Percentiles rank a stretch among this genome's conserved stretches.
Evolutionary conservation across 2,888 invertebrate genomes (phyloP).

Genomic region (Bombylius discolor): DNA sequence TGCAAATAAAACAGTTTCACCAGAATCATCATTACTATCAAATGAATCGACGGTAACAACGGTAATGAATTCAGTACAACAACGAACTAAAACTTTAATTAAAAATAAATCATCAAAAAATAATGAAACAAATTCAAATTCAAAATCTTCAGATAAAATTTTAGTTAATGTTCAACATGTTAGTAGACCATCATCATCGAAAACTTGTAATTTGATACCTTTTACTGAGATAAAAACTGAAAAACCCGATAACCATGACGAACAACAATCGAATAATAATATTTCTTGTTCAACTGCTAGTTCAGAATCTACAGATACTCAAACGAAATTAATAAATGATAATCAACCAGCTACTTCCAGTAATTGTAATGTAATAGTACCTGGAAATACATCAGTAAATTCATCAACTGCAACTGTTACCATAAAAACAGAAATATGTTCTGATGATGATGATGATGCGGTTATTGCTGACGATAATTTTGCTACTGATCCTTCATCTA

Average conservation of each 20-base stretch:
- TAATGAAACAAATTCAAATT: not conserved
- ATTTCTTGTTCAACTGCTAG: too few species aligned
- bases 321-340: too few species aligned
- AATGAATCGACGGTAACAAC: too few species aligned
- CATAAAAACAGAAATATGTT: constrained; percentile 27
- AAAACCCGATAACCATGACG: constrained; percentile 10
- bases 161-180: not conserved
- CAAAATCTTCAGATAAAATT: not conserved
- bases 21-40: too few species aligned
- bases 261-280: not conserved
- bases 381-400: constrained; percentile 8
- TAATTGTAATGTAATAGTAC: not conserved
- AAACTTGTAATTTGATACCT: constrained; percentile 11
- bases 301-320: too few species aligned
- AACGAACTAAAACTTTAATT: too few species aligned
- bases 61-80: too few species aligned
- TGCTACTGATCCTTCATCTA: too few species aligned
- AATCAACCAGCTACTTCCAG: too few species aligned
- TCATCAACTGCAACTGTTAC: not conserved
- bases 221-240: constrained; percentile 18
- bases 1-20: too few species aligned
- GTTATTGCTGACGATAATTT: not conserved
- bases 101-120: not conserved
- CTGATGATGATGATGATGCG: constrained; percentile 20
- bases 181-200: not conserved